Conservation (phyloP, 1,140 invertebrate genomes). For the Radopholus similis region DNA sequence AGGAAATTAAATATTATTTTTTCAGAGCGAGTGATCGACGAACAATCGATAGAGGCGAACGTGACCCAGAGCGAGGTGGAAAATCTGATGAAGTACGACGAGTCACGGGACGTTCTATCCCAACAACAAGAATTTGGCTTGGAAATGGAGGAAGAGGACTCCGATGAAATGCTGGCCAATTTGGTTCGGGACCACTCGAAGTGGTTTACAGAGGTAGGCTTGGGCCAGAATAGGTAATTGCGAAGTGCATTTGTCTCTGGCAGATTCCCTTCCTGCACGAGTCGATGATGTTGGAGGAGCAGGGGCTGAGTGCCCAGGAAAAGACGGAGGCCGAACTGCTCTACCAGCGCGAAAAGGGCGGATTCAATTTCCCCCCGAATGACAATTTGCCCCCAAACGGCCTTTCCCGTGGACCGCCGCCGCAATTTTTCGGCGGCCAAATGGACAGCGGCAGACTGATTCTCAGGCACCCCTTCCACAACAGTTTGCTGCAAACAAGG, state of each 20-base stretch:
- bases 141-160: slow-evolving; percentile 17
- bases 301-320: slow-evolving; percentile 87
- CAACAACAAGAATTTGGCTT: neutral
- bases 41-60: slow-evolving; percentile 91
- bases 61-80: slow-evolving; percentile 89
- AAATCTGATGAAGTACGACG: slow-evolving; percentile 84
- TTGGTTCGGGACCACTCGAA: slow-evolving; percentile 70
- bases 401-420: neutral
- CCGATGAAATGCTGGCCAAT: no score
- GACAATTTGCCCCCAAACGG: neutral
- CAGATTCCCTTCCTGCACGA: slow-evolving; percentile 92
- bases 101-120: slow-evolving; percentile 58
- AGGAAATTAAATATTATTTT: slow-evolving; percentile 19
- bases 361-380: neutral
- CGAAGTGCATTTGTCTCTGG: no score
- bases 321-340: slow-evolving; percentile 85
- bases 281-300: slow-evolving; percentile 88
- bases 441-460: slow-evolving; percentile 16
- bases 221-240: neutral
- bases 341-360: slow-evolving; percentile 81
- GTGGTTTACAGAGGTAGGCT: slow-evolving; percentile 63
- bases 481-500: neutral
- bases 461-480: neutral
- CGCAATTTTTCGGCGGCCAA: slow-evolving; percentile 27
- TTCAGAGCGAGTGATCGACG: slow-evolving; percentile 87